Base-by-base conservation (phyloP, 1,140 invertebrate genomes). In the Heliothis virescens region DNA sequence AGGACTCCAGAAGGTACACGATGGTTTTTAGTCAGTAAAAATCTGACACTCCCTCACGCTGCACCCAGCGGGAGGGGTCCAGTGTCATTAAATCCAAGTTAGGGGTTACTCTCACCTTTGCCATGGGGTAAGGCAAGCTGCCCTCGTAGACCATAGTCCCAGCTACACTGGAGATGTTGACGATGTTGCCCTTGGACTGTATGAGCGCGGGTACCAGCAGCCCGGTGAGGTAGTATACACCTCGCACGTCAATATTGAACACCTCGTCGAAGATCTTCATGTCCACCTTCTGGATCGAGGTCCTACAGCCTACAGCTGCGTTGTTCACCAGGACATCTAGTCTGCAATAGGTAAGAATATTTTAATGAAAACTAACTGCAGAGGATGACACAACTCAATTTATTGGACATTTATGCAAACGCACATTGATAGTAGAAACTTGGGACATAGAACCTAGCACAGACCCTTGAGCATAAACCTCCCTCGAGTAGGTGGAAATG, bases 291-390 rank as follows among this genome's bases (percentile, higher is more conserved):
- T 59, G 34, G 41, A 88, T 82, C 34, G 75, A 80, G 1, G 80
- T 84, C 18, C 69, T 29, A 16, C 82, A 62, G 53, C 82, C 85
- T 2, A 85, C 71, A 11, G 81, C 87, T 26, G 85, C 87, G 47
- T 86, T 88, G 60, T 88, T 88, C 21, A 88, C 79, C 13, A 88
- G 71, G 50, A 88, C 82, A 79, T 88, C 87, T 9, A 88, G 84
- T 10, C 82, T 79, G 41, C 9, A 48, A 55, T 9, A 26, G 34
- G 52, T 26, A 26, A 26, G 21, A 26, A 1, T 26, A 26, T 26
- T 26, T 26, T 26, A 26, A 26, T 26, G 21, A 1, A 26, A 26
- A 26, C 21, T 26, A 2, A 26, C 21, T 26, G 21, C 21, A 2
- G 21, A 26, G 21, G 21, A 26, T 1, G 1, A 26, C 1, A 26